These are phyloP conservation scores for Osmerus mordax DNA, from an alignment of 2,113 vertebrate genomes.

Conservation along the genomic window DNA sequence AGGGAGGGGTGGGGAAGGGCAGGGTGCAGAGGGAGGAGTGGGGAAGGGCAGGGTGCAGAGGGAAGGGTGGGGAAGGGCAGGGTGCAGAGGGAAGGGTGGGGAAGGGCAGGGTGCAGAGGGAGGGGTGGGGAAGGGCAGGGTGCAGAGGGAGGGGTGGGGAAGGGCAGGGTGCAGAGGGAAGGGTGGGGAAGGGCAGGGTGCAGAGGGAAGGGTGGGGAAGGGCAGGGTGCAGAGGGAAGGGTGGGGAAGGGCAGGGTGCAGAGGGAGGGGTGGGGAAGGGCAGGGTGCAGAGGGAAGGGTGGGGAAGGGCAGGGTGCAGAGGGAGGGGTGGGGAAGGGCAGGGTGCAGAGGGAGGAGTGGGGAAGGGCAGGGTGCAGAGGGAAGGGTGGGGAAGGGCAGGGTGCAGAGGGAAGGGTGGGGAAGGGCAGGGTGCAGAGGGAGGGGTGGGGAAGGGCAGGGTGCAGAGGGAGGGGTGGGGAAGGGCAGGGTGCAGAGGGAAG, in stretches of 20 bases:
- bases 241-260: constrained; percentile 5
- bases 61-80: neutral
- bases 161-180: constrained; percentile 7
- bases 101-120: constrained; percentile 11
- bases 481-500: constrained; percentile 7
- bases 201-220: neutral
- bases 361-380: constrained; percentile 9
- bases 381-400: constrained; percentile 2
- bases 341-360: neutral
- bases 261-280: constrained; percentile 7
- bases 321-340: constrained; percentile 1
- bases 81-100: neutral
- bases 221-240: constrained; percentile 7
- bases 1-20: constrained; percentile 5
- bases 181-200: constrained; percentile 4
- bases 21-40: neutral
- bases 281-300: neutral
- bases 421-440: constrained; percentile 8
- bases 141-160: constrained; percentile 1
- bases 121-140: constrained; percentile 2
- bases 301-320: constrained; percentile 14
- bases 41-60: constrained; percentile 13
- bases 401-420: constrained; percentile 3
- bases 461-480: constrained; percentile 2
- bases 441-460: constrained; percentile 2